Percentiles rank a stretch among this genome's conserved stretches.
These are phyloP conservation scores for Neoarius graeffei DNA, from an alignment of 2,113 vertebrate species.

Conservation along the genomic window DNA sequence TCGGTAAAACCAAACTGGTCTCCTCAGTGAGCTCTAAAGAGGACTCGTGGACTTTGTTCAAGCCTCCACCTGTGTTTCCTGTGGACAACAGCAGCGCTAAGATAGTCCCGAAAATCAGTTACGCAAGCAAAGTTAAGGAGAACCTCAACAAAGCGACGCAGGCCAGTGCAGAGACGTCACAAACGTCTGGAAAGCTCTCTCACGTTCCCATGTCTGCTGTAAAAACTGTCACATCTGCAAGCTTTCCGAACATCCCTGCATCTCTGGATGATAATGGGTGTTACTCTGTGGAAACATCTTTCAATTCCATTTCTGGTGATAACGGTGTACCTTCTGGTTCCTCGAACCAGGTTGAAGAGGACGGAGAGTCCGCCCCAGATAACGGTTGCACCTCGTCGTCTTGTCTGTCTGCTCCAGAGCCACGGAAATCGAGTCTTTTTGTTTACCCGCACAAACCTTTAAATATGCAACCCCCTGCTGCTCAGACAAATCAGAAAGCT, in stretches of 20 bases:
- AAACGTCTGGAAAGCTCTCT: slow-evolving; percentile 80
- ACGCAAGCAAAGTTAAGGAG: slow-evolving; percentile 99
- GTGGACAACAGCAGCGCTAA: slow-evolving; percentile 99
- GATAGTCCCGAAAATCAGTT: slow-evolving; percentile 99
- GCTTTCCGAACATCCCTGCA: slow-evolving; percentile 90
- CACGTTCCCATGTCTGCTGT: slow-evolving; percentile 98
- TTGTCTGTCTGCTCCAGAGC: slow-evolving; percentile 66
- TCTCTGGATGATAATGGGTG: slow-evolving; percentile 81
- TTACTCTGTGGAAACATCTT: slow-evolving; percentile 80
- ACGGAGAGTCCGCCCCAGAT: slow-evolving; percentile 77
- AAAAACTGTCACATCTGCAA: slow-evolving; percentile 93
- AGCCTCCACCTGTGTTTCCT: slow-evolving; percentile 96
- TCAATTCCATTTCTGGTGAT: slow-evolving; percentile 58
- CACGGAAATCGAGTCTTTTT: slow-evolving; percentile 91
- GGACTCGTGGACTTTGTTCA: slow-evolving; percentile 97
- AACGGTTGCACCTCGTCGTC: slow-evolving; percentile 67
- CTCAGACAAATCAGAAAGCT: slow-evolving; percentile 91
- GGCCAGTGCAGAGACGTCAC: slow-evolving; percentile 71
- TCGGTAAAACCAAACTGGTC: slow-evolving; percentile 83
- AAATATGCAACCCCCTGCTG: slow-evolving; percentile 95
- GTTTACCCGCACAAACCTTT: slow-evolving; percentile 84
- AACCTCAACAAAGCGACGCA: slow-evolving; percentile 97
- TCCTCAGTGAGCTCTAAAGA: slow-evolving; percentile 81
- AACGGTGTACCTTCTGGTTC: slow-evolving; percentile 73
- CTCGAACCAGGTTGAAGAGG: slow-evolving; percentile 77